A percentile compares a stretch with the other conserved stretches of the same genome.
Evolutionary conservation across 2,888 invertebrate species (phyloP).

Genomic region (Drosophila anceps): DNA sequence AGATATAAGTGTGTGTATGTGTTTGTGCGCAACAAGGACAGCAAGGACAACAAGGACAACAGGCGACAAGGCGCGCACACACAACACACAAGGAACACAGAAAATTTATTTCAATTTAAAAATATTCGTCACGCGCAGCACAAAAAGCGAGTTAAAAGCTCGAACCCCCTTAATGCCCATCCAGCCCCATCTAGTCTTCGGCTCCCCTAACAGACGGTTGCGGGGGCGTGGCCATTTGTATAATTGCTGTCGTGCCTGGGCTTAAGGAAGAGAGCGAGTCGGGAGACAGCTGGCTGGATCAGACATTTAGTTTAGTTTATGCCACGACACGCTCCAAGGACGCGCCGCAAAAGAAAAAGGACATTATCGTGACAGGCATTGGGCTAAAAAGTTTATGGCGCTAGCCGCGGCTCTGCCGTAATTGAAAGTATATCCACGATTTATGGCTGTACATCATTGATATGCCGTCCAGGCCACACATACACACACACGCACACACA

Average conservation of each 20-base stretch:
- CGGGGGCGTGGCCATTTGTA: slow-evolving; percentile 65
- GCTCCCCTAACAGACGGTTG: neutral
- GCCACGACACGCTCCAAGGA: slow-evolving; percentile 72
- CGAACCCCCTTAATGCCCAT: neutral
- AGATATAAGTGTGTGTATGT: slow-evolving; percentile 23
- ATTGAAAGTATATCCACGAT: slow-evolving; percentile 57
- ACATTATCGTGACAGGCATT: slow-evolving; percentile 64
- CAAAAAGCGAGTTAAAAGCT: slow-evolving; percentile 64
- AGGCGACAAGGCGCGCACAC: slow-evolving; percentile 42
- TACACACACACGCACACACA: neutral
- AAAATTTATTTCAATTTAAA: slow-evolving; percentile 79
- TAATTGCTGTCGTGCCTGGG: slow-evolving; percentile 68
- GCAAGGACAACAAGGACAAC: slow-evolving; percentile 60
- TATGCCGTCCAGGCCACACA: slow-evolving; percentile 24
- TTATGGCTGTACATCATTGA: slow-evolving; percentile 44
- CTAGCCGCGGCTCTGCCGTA: slow-evolving; percentile 19
- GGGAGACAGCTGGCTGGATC: slow-evolving; percentile 14
- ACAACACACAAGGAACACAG: slow-evolving; percentile 47
- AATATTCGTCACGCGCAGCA: slow-evolving; percentile 77
- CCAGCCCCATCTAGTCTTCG: neutral
- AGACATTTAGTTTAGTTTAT: slow-evolving; percentile 51
- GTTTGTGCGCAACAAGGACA: slow-evolving; percentile 36
- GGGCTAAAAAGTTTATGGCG: slow-evolving; percentile 44
- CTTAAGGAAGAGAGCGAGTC: slow-evolving; percentile 10
- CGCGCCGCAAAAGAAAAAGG: slow-evolving; percentile 48